Evolutionary conservation across 1,140 invertebrate species (phyloP), one percentile per base, ranked within the genome.

Genomic region (Achroia grisella): DNA sequence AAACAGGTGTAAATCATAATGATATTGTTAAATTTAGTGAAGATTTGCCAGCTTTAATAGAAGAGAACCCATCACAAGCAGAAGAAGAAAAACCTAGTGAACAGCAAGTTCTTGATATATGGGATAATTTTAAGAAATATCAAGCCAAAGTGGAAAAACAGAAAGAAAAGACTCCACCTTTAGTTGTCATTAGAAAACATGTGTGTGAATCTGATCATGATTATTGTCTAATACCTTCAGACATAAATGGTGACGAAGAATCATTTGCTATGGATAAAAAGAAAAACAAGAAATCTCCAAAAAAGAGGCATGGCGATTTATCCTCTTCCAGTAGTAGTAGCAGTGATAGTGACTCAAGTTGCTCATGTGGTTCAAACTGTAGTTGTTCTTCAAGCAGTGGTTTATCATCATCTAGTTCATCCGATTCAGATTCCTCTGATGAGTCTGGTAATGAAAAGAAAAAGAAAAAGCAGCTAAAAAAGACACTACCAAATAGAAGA

Each of bases 71-170:
- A 4, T 59, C 71, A 5, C 14, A 41, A 33, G n/a, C 12, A n/a
- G 64, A 68, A 41, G 71, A 73, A 28, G 78, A 81, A 43, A 76
- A 82, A 58, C 71, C 77, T 28, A 69, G 76, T 49, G 81, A 80
- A 37, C 71, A 86, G 44, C 64, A 79, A 54, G 84, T 88, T 28
- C 66, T 86, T 47, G 91, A 92, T n/a, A 94, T 94, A 67, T 94
- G 93, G 93, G 92, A 94, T 62, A 94, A 94, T 67, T 93, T 94
- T 45, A 92, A 92, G 68, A 90, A 89, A 17, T 92, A 90, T 66
- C 88, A 91, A 55, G 90, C 90, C 8, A 85, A 86, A 62, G 63
- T 79, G 29, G 83, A 86, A 44, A 84, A 84, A 56, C 74, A 72
- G 42, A 81, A 69, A 60, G 76, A 86, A 60, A 83, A 83, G 52